Percentiles rank a stretch among this genome's conserved stretches.
Conservation (phyloP, 2,888 invertebrate genomes). For the Exocentrus adspersus region DNA sequence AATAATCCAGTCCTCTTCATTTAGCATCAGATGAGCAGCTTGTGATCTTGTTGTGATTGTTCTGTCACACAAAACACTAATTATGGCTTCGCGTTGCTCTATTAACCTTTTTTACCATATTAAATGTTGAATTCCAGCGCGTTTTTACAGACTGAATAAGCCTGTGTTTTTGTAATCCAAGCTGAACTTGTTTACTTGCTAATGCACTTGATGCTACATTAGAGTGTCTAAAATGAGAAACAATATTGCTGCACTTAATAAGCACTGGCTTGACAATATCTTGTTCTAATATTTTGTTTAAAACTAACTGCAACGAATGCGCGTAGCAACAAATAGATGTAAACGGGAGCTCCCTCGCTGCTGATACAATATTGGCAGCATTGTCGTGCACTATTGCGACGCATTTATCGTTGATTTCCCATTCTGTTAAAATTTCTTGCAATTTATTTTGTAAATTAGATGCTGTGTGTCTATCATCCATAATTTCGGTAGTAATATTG, state of each 20-base stretch:
- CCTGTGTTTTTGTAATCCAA: conserved; percentile 29
- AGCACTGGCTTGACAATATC: conserved; percentile 21
- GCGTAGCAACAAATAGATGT: conserved; percentile 45
- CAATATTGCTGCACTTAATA: conserved; percentile 39
- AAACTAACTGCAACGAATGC: conserved; percentile 45
- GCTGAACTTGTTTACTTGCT: conserved; percentile 26
- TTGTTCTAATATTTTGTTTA: conserved; percentile 42
- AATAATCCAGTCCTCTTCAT: conserved; percentile 34
- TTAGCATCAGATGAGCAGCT: conserved; percentile 24
- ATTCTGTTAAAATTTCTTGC: conserved; percentile 38
- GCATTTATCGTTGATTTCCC: conserved; percentile 39
- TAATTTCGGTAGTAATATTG: conserved; percentile 38
- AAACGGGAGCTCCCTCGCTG: conserved; percentile 29
- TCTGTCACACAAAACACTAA: conserved; percentile 35
- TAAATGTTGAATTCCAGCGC: conserved; percentile 41
- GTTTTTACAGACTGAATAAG: conserved; percentile 37
- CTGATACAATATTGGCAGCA: conserved; percentile 45
- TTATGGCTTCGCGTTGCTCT: conserved; percentile 40
- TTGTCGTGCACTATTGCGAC: conserved; percentile 46
- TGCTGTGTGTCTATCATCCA: conserved; percentile 41
- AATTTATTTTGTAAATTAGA: conserved; percentile 41
- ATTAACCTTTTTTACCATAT: conserved; percentile 39
- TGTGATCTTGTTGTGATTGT: conserved; percentile 25
- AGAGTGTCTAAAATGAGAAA: conserved; percentile 46
- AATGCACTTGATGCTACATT: conserved; percentile 33